Conservation (phyloP, 2,888 invertebrate genomes). For the Oligia latruncula region DNA sequence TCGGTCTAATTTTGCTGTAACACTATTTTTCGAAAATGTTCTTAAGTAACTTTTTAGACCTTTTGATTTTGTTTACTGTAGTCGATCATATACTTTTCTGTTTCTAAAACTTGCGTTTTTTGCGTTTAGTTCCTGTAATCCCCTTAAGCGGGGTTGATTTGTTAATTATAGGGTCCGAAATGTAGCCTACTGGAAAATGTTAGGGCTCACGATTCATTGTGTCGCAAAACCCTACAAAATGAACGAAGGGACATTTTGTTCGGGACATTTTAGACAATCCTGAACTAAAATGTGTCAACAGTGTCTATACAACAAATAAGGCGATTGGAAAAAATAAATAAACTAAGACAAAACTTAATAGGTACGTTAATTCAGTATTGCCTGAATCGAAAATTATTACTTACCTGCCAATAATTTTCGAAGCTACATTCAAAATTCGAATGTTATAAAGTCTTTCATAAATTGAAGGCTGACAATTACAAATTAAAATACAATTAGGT, state of each 20-base stretch:
- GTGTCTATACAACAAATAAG: not conserved
- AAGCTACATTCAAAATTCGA: not conserved
- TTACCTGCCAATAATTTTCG: too few species aligned
- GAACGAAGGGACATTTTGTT: constrained; percentile 9
- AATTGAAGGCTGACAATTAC: not conserved
- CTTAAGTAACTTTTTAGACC: too few species aligned
- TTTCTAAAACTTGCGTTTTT: too few species aligned
- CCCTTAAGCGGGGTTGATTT: constrained; percentile 1
- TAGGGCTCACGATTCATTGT: constrained; percentile 11
- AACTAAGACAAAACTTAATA: not conserved
- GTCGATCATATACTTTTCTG: too few species aligned
- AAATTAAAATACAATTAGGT: not conserved
- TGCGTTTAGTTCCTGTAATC: too few species aligned
- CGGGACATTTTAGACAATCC: constrained; percentile 5
- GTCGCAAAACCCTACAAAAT: constrained; percentile 9
- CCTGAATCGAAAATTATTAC: too few species aligned
- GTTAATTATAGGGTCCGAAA: constrained; percentile 28
- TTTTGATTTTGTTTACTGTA: too few species aligned
- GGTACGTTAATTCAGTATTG: not conserved
- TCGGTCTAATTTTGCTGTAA: too few species aligned
- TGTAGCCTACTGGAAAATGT: constrained; percentile 30
- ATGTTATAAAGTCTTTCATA: not conserved
- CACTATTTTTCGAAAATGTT: too few species aligned
- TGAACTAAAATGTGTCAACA: not conserved
- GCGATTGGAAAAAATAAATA: not conserved